Evolutionary conservation across 1,140 invertebrate species (phyloP), one percentile per base, ranked within the genome.

Genomic region (Drosophila orena): DNA sequence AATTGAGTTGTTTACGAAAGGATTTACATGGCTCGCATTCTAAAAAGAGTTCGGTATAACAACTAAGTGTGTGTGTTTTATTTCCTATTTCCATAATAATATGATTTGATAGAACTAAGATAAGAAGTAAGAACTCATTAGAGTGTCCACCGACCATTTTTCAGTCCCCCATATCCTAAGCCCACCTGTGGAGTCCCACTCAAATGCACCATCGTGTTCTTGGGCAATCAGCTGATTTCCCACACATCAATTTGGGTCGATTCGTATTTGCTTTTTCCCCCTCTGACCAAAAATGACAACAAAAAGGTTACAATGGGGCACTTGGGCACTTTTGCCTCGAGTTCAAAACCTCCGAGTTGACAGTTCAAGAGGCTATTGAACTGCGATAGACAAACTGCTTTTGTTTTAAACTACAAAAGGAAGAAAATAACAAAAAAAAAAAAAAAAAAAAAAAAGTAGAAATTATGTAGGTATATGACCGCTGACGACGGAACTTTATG

Each of bases 361-460:
- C 61, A 78, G 70, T 74, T 81, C 58, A 81, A 75, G 79, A 64
- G 79, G 79, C 79, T 83, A 79, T 81, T 81, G 79, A 81, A 83
- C 79, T 69, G 49, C n/a, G 54, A 40, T 50, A 56, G 38, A 30
- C 35, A 46, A 37, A 43, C 35, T 73, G 69, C 47, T 73, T 73
- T 74, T 74, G 69, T 74, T 74, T 73, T 73, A 74, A 43, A 55
- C 37, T 40, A 38, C 42, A 44, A 5, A 44, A 44, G 7, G n/a
- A n/a, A 72, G 5, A 47, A 49, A 27, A 35, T 35, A 35, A 12
- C 2, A 10, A 35, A 44, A 1, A 12, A 20, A 15, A 1, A 2
- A 60, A 5, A 4, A 14, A 2, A 37, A 37, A 27, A 30, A 27
- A 15, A 49, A 15, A 27, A 49, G 15, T 68, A 68, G 55, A 84